These are phyloP conservation scores for Eupelmus urozonus DNA, from an alignment of 2,888 invertebrate species.

Conservation along the genomic window DNA sequence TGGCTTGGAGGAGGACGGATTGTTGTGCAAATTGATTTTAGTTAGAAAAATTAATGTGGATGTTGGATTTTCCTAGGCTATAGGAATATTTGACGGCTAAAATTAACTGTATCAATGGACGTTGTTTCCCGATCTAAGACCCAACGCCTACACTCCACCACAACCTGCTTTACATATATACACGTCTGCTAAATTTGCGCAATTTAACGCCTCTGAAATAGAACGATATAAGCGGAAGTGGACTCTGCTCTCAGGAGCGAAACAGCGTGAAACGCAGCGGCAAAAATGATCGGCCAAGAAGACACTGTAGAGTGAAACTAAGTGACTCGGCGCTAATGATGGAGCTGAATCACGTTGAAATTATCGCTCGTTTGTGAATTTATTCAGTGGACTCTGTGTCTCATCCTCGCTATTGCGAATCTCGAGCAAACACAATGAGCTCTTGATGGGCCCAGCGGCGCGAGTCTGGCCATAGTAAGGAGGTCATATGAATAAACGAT, in stretches of 20 bases:
- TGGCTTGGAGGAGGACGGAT: no score
- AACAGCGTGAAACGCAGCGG: conserved; percentile 5
- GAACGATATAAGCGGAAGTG: conserved; percentile 5
- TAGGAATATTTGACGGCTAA: no score
- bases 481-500: conserved; percentile 51
- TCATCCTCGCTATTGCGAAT: neutral
- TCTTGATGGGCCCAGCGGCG: conserved; percentile 28
- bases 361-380: conserved; percentile 55
- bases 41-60: no score
- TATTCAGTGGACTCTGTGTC: conserved; percentile 26
- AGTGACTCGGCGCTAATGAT: conserved; percentile 41
- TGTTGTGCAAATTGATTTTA: no score
- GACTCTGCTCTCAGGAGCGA: neutral
- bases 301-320: neutral
- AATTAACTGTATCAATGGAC: no score
- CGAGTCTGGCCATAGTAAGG: conserved; percentile 24
- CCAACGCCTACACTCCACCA: no score
- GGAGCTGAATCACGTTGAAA: conserved; percentile 35
- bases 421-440: conserved; percentile 18
- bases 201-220: neutral
- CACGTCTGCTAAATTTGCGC: neutral
- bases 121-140: no score
- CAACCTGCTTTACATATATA: neutral
- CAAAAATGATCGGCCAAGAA: conserved; percentile 35
- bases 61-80: no score